Conservation (phyloP, 1,140 invertebrate species). For the Papilio helenus region DNA sequence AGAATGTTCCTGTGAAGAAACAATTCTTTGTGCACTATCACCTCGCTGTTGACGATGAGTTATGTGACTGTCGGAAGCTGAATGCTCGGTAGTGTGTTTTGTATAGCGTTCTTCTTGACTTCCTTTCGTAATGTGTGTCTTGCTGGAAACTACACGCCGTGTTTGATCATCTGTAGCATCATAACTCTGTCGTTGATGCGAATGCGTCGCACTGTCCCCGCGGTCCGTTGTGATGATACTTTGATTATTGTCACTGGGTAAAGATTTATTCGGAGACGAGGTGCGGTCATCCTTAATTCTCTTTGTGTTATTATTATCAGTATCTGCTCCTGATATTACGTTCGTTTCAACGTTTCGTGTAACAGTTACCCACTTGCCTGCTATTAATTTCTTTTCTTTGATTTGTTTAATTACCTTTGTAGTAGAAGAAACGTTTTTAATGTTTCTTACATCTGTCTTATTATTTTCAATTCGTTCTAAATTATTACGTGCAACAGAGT, state of each 20-base stretch:
- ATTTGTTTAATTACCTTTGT: slow-evolving; percentile 76
- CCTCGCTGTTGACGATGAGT: slow-evolving; percentile 28
- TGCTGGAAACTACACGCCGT: slow-evolving; percentile 45
- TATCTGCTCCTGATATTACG: slow-evolving; percentile 48
- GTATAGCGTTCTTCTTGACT: slow-evolving; percentile 35
- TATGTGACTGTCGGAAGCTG: slow-evolving; percentile 31
- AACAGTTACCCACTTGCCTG: slow-evolving; percentile 74
- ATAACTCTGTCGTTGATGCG: slow-evolving; percentile 7
- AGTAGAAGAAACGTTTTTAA: slow-evolving; percentile 61
- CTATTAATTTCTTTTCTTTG: slow-evolving; percentile 76
- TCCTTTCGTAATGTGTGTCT: slow-evolving; percentile 48
- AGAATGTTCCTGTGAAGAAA: slow-evolving; percentile 32
- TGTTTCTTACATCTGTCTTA: slow-evolving; percentile 59
- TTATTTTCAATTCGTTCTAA: slow-evolving; percentile 56
- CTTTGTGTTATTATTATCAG: slow-evolving; percentile 38
- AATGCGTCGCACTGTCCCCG: slow-evolving; percentile 33
- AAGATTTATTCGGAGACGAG: slow-evolving; percentile 41
- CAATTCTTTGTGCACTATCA: slow-evolving; percentile 35
- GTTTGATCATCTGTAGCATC: slow-evolving; percentile 43
- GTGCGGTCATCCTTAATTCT: slow-evolving; percentile 43
- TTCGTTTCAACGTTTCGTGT: slow-evolving; percentile 74
- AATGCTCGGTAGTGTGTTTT: slow-evolving; percentile 21
- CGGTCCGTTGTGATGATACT: slow-evolving; percentile 45
- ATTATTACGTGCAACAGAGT: slow-evolving; percentile 49
- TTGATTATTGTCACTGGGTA: slow-evolving; percentile 43